phyloP scores from a whole-genome alignment of 2,797 vertebrate species.

The Gastrophryne carolinensis region DNA sequence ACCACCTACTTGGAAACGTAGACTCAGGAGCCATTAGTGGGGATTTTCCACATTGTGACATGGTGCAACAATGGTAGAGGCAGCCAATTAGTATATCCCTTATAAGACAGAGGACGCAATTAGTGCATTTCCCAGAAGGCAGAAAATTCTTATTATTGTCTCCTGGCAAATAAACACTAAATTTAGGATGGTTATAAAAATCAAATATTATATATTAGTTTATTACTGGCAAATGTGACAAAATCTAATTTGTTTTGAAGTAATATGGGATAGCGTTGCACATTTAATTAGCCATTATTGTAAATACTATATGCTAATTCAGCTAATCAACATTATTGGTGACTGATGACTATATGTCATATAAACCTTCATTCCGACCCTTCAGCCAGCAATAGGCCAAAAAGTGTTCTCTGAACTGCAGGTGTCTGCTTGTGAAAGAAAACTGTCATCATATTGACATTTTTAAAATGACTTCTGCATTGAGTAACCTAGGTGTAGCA shows the following conservation, averaged over 20 bases:
- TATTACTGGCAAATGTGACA: background rate
- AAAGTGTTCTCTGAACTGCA: too few species aligned
- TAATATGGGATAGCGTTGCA: background rate
- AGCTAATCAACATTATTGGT: background rate
- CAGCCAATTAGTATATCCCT: conserved; percentile 61
- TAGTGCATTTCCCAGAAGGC: conserved; percentile 58
- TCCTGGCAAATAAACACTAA: conserved; percentile 29
- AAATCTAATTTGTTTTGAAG: background rate
- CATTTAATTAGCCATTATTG: background rate
- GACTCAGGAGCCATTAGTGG: conserved; percentile 57
- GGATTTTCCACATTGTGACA: conserved; percentile 59
- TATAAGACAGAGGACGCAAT: conserved; percentile 57
- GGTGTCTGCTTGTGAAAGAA: too few species aligned
- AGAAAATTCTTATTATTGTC: conserved; percentile 59
- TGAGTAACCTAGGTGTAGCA: too few species aligned
- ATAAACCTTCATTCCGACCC: too few species aligned
- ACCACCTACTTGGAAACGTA: conserved; percentile 58
- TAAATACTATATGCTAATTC: background rate
- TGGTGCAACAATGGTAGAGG: conserved; percentile 48
- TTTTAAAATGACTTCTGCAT: too few species aligned
- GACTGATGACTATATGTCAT: too few species aligned
- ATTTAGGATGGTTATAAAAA: background rate
- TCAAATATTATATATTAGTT: too few species aligned
- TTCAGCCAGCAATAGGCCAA: too few species aligned
- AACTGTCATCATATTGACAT: too few species aligned